Conservation (phyloP, 2,113 vertebrate species). For the Anseranas semipalmata region DNA sequence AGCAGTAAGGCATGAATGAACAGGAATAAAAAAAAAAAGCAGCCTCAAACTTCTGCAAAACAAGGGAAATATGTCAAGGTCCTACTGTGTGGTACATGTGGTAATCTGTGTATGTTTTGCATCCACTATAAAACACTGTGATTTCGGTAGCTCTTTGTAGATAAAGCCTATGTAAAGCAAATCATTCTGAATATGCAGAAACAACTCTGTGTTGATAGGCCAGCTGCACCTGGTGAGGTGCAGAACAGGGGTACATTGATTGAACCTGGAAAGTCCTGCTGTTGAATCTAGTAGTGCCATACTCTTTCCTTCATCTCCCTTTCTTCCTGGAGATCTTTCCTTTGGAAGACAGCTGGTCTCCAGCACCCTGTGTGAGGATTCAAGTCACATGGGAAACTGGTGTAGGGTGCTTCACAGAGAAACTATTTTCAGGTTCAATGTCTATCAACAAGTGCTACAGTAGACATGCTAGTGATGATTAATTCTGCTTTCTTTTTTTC, state of each 20-base stretch:
- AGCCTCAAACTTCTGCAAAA: not conserved
- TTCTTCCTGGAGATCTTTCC: not conserved
- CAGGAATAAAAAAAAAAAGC: not conserved
- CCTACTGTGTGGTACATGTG: not conserved
- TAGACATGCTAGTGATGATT: not conserved
- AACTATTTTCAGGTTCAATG: not conserved
- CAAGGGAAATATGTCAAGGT: not conserved
- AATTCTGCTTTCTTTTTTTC: not conserved
- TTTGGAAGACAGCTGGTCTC: not conserved
- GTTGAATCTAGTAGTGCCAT: rapidly evolving
- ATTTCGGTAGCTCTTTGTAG: not conserved
- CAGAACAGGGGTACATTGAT: not conserved
- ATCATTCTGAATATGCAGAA: not conserved
- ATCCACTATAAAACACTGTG: not conserved
- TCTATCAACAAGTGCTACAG: not conserved
- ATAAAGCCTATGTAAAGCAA: not conserved
- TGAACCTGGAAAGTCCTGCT: not conserved
- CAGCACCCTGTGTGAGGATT: not conserved
- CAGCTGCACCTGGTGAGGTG: not conserved
- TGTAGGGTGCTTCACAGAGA: not conserved
- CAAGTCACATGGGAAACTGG: not conserved
- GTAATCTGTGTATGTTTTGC: not conserved
- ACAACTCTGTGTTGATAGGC: not conserved
- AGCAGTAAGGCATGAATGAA: not conserved
- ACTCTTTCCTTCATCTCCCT: not conserved